Conservation (phyloP, 2,113 vertebrate genomes). For the Archilochus colubris region DNA sequence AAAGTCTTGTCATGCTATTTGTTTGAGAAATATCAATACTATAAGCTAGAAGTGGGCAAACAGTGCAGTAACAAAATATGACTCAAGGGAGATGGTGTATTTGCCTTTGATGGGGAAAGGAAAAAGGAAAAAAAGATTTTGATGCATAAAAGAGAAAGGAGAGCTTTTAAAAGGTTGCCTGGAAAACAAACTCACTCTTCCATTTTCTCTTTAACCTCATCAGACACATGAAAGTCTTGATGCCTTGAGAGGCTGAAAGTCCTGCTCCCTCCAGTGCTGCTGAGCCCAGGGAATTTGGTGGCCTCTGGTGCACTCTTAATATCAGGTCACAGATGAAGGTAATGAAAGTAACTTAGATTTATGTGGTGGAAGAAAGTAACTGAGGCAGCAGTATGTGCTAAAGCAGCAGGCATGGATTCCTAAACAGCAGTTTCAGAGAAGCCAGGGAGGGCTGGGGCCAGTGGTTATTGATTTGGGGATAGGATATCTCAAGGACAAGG, state of each 20-base stretch:
- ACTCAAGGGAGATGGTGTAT: background rate
- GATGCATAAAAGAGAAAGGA: background rate
- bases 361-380: background rate
- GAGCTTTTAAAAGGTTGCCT: background rate
- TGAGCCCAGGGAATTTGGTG: background rate
- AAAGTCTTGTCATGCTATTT: background rate
- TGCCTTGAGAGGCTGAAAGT: background rate
- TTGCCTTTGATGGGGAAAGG: background rate
- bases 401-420: background rate
- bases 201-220: background rate
- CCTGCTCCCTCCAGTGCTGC: background rate
- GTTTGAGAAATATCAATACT: background rate
- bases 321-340: background rate
- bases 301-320: background rate
- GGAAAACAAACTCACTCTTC: background rate
- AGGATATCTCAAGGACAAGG: constrained; percentile 1
- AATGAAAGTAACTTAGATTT: background rate
- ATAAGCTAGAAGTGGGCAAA: background rate
- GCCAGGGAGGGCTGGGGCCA: background rate
- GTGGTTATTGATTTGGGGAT: constrained; percentile 10
- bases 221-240: background rate
- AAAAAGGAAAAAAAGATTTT: background rate
- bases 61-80: background rate
- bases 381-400: background rate
- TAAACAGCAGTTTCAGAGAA: background rate